Evolutionary conservation across 2,888 invertebrate genomes (phyloP).

Genomic region (Caenorhabditis doughertyi): DNA sequence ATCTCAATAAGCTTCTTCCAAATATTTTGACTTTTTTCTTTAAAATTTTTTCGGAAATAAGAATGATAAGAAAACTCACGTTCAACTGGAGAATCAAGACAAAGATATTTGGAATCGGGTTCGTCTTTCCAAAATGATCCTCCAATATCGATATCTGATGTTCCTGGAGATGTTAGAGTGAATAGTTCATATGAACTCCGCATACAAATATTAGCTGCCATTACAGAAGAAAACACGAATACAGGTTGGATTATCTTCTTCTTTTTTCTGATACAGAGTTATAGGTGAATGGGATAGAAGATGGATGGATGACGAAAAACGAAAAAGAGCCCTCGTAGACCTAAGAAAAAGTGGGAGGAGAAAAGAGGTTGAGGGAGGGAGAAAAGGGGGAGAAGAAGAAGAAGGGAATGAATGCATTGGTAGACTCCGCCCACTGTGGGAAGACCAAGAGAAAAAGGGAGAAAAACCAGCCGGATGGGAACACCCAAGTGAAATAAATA

Average conservation of each 20-base stretch:
- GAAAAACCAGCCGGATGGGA: slow-evolving; percentile 31
- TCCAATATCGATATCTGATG: slow-evolving; percentile 55
- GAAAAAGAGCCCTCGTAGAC: slow-evolving; percentile 18
- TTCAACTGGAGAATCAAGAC: slow-evolving; percentile 33
- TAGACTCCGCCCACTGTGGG: slow-evolving; percentile 43
- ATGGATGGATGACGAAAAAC: not conserved
- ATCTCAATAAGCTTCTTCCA: not conserved
- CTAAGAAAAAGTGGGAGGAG: slow-evolving; percentile 55
- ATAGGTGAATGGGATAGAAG: not conserved
- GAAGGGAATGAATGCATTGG: slow-evolving; percentile 28
- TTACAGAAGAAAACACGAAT: not conserved
- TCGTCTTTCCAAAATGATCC: slow-evolving; percentile 52
- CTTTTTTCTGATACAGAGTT: too few relatives aligned
- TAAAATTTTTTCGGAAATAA: not conserved
- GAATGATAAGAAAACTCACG: slow-evolving; percentile 39
- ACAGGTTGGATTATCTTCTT: not conserved
- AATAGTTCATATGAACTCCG: slow-evolving; percentile 67
- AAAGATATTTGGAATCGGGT: slow-evolving; percentile 31
- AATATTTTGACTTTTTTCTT: not conserved
- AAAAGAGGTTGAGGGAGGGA: not conserved
- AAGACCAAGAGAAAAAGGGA: not conserved
- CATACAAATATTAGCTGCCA: slow-evolving; percentile 66
- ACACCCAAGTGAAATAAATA: slow-evolving; percentile 36
- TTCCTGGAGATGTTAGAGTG: slow-evolving; percentile 60
- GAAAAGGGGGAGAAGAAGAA: not conserved